Percentiles rank a stretch among this genome's conserved stretches.
Conservation (phyloP, 2,113 vertebrate species). For the Ceyx cyanopectus region DNA sequence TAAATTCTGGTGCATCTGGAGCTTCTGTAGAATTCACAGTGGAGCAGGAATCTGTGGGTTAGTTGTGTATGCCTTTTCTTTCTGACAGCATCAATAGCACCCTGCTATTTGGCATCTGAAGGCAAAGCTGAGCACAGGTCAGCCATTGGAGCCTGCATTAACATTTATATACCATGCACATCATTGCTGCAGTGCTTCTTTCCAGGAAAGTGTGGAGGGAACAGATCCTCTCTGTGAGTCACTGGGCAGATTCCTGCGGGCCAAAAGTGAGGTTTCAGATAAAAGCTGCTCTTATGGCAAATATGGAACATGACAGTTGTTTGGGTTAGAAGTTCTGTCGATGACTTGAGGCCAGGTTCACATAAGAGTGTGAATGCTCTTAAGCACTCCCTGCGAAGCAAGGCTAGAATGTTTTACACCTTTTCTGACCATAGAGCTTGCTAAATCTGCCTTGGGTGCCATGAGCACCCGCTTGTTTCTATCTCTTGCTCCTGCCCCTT, state of each 20-base stretch:
- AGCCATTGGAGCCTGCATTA: rapidly evolving
- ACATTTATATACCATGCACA: rapidly evolving
- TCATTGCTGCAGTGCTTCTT: background rate
- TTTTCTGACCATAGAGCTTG: background rate
- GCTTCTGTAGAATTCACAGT: rapidly evolving
- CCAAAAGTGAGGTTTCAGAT: background rate
- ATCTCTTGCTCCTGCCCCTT: background rate
- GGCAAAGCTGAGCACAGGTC: background rate
- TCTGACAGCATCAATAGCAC: background rate
- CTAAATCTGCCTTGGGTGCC: background rate
- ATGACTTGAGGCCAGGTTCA: background rate
- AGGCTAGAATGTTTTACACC: background rate
- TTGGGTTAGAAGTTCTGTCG: background rate
- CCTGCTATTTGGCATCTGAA: background rate
- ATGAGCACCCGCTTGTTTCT: background rate
- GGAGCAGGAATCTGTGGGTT: background rate
- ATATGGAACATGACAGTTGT: background rate
- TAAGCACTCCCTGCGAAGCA: background rate
- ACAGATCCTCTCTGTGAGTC: background rate
- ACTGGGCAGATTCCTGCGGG: background rate
- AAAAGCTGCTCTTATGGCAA: background rate
- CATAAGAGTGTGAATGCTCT: background rate
- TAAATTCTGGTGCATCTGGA: background rate
- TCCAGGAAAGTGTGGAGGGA: background rate
- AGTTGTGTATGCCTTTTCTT: background rate